Evolutionary conservation across 2,113 vertebrate genomes (phyloP), one percentile per base, ranked within the genome.

Genomic region (Dipodomys spectabilis): DNA sequence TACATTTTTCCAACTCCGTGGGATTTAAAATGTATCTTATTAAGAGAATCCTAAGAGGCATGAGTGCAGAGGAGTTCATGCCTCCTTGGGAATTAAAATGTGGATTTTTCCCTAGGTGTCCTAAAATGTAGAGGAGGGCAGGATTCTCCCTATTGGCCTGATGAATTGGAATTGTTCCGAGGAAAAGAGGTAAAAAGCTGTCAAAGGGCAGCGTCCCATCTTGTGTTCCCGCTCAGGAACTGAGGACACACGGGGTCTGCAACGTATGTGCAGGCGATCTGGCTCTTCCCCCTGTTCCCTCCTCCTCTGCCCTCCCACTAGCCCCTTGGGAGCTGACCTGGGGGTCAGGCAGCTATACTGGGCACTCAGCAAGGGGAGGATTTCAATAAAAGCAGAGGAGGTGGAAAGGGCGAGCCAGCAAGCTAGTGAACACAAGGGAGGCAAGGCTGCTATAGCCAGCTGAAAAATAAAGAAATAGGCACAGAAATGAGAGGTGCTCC

Each of bases 261-360:
- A 49, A 49, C 49, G 49, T 13, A 35, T 49, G 0, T 69, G 68
- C 79, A 5, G 4, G 39, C 2, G 35, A 32, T 78, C 77, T 64
- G 69, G 74, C 73, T 67, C 77, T 91, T 82, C 45, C 49, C 49
- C 49, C 12, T 49, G 49, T 49, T 49, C 57, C 35, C n/a, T 15
- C 49, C 71, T 91, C 23, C n/a, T n/a, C 32, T 85, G 32, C 30
- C 93, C 95, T 95, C 95, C 83, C 27, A 53, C 18, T 60, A 88
- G 93, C 94, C 97, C 96, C 85, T 89, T n/a, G 91, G 97, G 98
- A 98, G 93, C 94, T 98, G 98, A 98, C 98, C 98, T 90, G 5
- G 78, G 96, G 98, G 98, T 98, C 98, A 98, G 97, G 75, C 94
- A 35, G 45, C 97, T 97, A 97, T 96, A 95, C 96, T 94, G 71